Base-by-base conservation (phyloP, 30 jellyfish, hydroid and myxozoan species). In the Nemopilema nomurai region DNA sequence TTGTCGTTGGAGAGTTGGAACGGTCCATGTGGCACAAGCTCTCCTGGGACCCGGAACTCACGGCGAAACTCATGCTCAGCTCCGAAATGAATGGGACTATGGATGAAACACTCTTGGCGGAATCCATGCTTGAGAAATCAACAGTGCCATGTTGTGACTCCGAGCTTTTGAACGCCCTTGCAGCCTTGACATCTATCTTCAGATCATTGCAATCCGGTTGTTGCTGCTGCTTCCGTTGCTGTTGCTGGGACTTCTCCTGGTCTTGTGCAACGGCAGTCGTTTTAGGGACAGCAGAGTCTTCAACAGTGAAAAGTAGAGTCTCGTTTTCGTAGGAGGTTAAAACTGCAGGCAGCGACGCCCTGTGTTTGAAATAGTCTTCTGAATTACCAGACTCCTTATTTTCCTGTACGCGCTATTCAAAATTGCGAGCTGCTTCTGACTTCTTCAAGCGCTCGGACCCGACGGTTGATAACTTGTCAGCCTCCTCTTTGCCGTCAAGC, bases 371-470 rank as follows among this genome's bases (percentile, higher is more conserved):
- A 41, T 23, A 23, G 16, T 21, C 51, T 13, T 86, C 81, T 66
- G 28, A 28, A 1, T 30, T 57, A 24, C n/a, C n/a, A 17, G 57
- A 9, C 69, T 81, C 49, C 63, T 65, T 3, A 86, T 26, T n/a
- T 90, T 77, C 41, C 92, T 77, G 68, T 84, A 80, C 0, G 96
- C 97, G 49, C 97, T 91, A 62, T 76, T 80, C 73, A 91, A 76
- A 4, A 91, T 69, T n/a, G 89, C 97, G 90, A 28, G 29, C 73
- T 78, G 62, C 90, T 74, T 70, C 96, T 18, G 67, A 29, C 26
- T 75, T 67, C 87, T 76, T 86, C 97, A 70, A 83, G 1, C 81
- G 81, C 74, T 22, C 65, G 22, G 32, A 49, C 49, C 63, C 25
- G 19, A 16, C 25, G 18, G 8, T 16, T 16, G 25, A 24, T 4